Conservation (phyloP, 2,113 vertebrate species). For the Manacus vitellinus region DNA sequence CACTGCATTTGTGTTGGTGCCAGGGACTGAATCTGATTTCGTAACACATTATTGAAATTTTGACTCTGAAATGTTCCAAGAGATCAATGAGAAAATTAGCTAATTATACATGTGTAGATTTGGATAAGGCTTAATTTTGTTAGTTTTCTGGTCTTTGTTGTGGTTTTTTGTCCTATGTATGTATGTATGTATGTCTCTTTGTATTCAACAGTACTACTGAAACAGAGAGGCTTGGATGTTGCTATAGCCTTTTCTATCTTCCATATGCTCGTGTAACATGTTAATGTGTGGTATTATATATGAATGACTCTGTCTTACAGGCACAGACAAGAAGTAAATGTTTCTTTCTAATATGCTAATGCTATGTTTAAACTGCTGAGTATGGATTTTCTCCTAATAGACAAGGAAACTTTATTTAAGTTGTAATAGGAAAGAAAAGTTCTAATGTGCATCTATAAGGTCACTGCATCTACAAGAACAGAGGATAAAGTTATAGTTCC, state of each 20-base stretch:
- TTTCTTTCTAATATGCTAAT: background rate
- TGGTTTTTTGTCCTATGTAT: background rate
- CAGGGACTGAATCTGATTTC: background rate
- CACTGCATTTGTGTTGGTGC: background rate
- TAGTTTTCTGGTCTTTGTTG: background rate
- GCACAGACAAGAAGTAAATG: background rate
- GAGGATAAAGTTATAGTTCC: background rate
- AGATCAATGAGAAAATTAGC: background rate
- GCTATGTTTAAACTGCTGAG: background rate
- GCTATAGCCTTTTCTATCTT: background rate
- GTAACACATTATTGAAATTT: background rate
- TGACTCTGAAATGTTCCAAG: background rate
- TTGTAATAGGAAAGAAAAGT: slow-evolving; percentile 13
- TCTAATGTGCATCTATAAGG: background rate
- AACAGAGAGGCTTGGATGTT: background rate
- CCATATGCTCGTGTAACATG: background rate
- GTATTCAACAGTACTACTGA: background rate
- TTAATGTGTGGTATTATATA: background rate
- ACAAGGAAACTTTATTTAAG: background rate
- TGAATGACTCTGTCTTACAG: background rate
- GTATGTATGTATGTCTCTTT: background rate
- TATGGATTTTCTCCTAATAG: slow-evolving; percentile 6
- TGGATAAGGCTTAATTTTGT: background rate
- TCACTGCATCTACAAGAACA: background rate
- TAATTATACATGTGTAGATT: background rate